Base-by-base conservation (phyloP, 1,140 invertebrate species). In the Zaprionus vittiger region DNA sequence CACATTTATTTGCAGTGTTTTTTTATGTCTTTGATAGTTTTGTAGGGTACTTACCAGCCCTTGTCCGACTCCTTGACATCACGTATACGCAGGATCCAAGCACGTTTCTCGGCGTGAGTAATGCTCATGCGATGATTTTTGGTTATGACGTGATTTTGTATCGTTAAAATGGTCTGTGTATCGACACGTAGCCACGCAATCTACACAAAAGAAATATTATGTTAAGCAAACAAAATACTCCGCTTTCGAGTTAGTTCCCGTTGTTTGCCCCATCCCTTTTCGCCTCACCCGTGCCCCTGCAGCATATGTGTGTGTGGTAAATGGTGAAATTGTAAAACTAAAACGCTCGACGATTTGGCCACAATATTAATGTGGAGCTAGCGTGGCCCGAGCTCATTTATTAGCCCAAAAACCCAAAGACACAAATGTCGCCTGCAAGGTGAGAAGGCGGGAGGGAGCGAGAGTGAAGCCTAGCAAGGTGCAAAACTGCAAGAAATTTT, bases 141-240 rank as follows among this genome's bases (percentile, higher is more conserved):
- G 41, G 97, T 98, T 91, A 98, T 98, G 73, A 97, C 96, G 94
- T 97, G 96, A 91, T 94, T 96, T 91, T 98, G 97, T 91, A 98
- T 98, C 37, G 97, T 98, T 63, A 98, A 94, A 78, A 98, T 98
- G 4, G 98, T 98, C 93, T 98, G 97, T 55, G 97, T 98, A 93
- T 98, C 97, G 65, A 98, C 97, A 72, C 97, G 94, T 63, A 98
- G 93, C 97, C 97, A 98, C 66, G 97, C 98, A 74, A 98, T 97
- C 97, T 98, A 41, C 41, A 71, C 41, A 54, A 67, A 61, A 28
- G 93, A 54, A 66, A 57, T 77, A 77, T 70, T 59, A 41, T 66
- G 49, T 31, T 55, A 31, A 57, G n/a, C 20, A 66, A 70, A 47
- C 24, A 41, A 75, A 75, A 70, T 62, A 60, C 38, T 73, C 69